A percentile compares a stretch with the other conserved stretches of the same genome.
phyloP scores from a whole-genome alignment of 1,140 invertebrate genomes.

The Orius laevigatus region DNA sequence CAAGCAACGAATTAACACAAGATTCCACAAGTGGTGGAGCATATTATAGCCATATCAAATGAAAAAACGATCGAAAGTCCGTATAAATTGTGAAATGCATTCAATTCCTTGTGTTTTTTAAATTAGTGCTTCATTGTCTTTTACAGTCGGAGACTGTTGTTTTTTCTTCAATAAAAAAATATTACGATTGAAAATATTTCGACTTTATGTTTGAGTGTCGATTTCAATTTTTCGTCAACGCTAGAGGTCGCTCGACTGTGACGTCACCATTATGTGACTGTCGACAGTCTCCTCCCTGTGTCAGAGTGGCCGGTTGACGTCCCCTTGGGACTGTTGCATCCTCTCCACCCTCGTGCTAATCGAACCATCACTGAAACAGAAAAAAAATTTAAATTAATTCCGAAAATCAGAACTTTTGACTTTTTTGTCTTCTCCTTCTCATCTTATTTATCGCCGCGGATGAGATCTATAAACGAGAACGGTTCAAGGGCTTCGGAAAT shows the following conservation, averaged over 20 bases:
- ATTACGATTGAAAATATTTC: slow-evolving; percentile 11
- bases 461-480: too few relatives aligned
- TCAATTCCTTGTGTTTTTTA: slow-evolving; percentile 8
- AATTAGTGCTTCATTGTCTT: background rate
- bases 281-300: slow-evolving; percentile 44
- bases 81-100: slow-evolving; percentile 10
- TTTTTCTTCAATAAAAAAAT: slow-evolving; percentile 7
- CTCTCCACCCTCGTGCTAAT: slow-evolving; percentile 44
- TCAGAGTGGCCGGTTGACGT: slow-evolving; percentile 41
- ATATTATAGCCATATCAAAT: too few relatives aligned
- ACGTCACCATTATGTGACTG: slow-evolving; percentile 36
- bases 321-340: slow-evolving; percentile 30
- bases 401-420: background rate
- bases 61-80: too few relatives aligned
- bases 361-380: slow-evolving; percentile 39
- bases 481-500: too few relatives aligned
- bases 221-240: slow-evolving; percentile 1
- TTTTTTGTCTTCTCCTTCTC: too few relatives aligned
- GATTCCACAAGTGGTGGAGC: too few relatives aligned
- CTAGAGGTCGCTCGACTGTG: slow-evolving; percentile 29
- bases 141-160: background rate
- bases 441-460: too few relatives aligned
- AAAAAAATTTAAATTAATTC: slow-evolving; percentile 3
- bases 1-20: too few relatives aligned
- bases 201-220: background rate